A percentile compares a stretch with the other conserved stretches of the same genome.
Evolutionary conservation across 2,888 invertebrate species (phyloP).

Genomic region (Papilio demoleus): DNA sequence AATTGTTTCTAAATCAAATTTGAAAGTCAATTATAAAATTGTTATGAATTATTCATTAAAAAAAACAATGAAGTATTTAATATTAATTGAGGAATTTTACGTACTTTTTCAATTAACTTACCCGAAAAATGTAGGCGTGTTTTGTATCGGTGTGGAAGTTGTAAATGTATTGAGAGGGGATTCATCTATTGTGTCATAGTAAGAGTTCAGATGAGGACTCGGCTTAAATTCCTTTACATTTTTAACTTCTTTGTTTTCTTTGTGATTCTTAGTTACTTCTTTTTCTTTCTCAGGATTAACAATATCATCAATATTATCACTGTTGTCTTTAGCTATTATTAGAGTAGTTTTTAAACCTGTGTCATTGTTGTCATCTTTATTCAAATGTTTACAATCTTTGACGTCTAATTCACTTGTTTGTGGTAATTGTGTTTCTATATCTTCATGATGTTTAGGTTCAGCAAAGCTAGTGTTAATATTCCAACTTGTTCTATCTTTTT

Average conservation of each 20-base stretch:
- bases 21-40: constrained; percentile 1
- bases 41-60: neutral
- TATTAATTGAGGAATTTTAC: neutral
- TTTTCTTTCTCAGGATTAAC: neutral
- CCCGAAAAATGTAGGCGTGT: constrained; percentile 51
- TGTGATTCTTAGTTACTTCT: neutral
- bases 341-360: constrained; percentile 38
- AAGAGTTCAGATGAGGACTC: constrained; percentile 77
- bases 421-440: constrained; percentile 46
- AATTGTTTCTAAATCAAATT: neutral
- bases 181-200: constrained; percentile 65
- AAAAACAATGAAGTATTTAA: neutral
- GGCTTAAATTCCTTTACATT: constrained; percentile 69
- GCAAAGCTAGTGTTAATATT: constrained; percentile 61
- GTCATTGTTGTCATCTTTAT: constrained; percentile 46
- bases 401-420: neutral
- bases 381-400: constrained; percentile 46
- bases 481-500: constrained; percentile 54
- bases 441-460: constrained; percentile 48
- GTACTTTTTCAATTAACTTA: neutral
- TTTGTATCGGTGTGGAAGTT: constrained; percentile 51
- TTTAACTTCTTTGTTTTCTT: constrained; percentile 44
- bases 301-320: neutral
- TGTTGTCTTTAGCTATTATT: constrained; percentile 4
- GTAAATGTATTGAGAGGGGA: constrained; percentile 50